Evolutionary conservation across 2,113 vertebrate species (phyloP).

Genomic region (Anolis carolinensis): DNA sequence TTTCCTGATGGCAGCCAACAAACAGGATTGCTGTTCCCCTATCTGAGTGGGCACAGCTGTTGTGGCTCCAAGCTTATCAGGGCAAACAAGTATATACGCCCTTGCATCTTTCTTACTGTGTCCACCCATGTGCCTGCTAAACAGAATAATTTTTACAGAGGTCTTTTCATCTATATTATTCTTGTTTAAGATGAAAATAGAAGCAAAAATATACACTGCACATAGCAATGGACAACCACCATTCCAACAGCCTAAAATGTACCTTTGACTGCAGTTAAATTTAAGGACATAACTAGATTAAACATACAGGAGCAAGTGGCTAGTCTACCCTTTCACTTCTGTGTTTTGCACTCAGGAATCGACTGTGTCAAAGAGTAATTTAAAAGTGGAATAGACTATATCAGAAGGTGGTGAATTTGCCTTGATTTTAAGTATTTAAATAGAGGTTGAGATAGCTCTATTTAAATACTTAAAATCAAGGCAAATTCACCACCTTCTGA

Average conservation of each 20-base stretch:
- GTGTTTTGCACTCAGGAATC: too few species aligned
- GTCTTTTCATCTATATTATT: background rate
- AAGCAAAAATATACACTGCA: background rate
- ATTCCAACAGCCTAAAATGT: background rate
- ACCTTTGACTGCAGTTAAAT: too few species aligned
- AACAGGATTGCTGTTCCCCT: slow-evolving; percentile 30
- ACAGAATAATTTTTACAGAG: background rate
- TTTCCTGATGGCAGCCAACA: slow-evolving; percentile 37
- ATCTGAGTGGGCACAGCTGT: slow-evolving; percentile 56
- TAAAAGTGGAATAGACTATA: too few species aligned
- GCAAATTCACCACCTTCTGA: too few species aligned
- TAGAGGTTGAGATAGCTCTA: too few species aligned
- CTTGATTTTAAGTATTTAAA: too few species aligned
- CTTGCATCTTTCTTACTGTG: background rate
- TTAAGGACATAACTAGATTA: background rate
- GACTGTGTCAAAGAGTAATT: too few species aligned
- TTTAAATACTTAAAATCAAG: too few species aligned
- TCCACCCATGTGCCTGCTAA: background rate
- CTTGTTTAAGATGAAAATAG: slow-evolving; percentile 8
- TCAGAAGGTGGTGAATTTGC: too few species aligned
- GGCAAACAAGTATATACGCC: slow-evolving; percentile 30
- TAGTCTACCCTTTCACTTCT: background rate
- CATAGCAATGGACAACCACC: background rate
- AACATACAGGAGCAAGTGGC: background rate
- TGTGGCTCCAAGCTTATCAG: slow-evolving; percentile 31